Conservation (phyloP, 2,797 vertebrate genomes). For the Neostethus bicornis region DNA sequence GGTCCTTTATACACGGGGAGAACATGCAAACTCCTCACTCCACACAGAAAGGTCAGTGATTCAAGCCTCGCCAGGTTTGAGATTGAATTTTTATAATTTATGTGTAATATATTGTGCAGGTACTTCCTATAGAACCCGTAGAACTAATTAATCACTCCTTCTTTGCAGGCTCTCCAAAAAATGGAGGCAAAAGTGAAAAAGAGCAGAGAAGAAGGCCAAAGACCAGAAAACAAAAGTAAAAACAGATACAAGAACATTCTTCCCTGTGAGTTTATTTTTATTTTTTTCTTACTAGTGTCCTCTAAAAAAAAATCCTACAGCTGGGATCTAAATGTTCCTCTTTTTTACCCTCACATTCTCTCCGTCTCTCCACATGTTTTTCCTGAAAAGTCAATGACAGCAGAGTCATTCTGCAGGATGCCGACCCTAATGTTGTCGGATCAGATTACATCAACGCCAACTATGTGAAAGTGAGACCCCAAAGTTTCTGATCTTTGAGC, state of each 20-base stretch:
- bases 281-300: not conserved
- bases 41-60: no score
- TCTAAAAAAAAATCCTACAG: not conserved
- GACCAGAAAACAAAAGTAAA: constrained; percentile 96
- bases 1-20: no score
- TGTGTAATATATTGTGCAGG: not conserved
- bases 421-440: constrained; percentile 83
- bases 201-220: constrained; percentile 92
- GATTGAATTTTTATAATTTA: not conserved
- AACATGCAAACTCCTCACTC: no score
- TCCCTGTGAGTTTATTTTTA: constrained; percentile 84
- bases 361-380: constrained; percentile 12
- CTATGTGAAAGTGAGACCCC: constrained; percentile 85
- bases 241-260: constrained; percentile 99
- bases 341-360: not conserved
- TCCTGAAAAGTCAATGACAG: constrained; percentile 88
- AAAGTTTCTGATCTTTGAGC: not conserved
- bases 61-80: no score
- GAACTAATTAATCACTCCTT: constrained; percentile 15
- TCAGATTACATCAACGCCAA: constrained; percentile 98
- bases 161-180: constrained; percentile 89
- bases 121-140: not conserved
- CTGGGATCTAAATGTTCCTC: not conserved
- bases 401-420: constrained; percentile 84
- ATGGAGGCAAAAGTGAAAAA: constrained; percentile 91